phyloP scores from a whole-genome alignment of 2,113 vertebrate species.

The Piaya cayana region DNA sequence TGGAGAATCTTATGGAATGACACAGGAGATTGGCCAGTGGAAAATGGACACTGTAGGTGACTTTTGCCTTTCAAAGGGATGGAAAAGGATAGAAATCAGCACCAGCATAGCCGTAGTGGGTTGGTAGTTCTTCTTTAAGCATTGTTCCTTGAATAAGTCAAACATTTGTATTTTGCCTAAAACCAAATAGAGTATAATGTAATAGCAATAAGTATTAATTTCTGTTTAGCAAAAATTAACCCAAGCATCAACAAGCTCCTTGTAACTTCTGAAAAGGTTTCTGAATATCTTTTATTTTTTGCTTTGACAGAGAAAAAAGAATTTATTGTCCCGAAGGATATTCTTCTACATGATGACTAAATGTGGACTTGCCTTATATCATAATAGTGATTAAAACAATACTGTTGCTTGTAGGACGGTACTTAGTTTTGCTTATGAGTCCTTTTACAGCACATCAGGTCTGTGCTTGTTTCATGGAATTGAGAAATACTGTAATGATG shows the following conservation, averaged over 20 bases:
- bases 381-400: not conserved
- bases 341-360: not conserved
- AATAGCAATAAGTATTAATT: not conserved
- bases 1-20: not conserved
- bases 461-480: not conserved
- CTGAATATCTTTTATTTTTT: not conserved
- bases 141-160: not conserved
- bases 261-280: not conserved
- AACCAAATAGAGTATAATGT: not conserved
- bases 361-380: not conserved
- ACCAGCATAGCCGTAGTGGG: not conserved
- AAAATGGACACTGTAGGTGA: not conserved
- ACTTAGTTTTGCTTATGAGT: not conserved
- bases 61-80: not conserved
- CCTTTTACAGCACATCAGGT: not conserved
- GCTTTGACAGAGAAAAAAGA: accelerated
- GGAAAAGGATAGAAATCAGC: not conserved
- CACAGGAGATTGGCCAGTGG: not conserved
- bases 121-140: not conserved
- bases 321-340: not conserved
- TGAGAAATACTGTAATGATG: not conserved
- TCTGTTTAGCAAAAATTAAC: not conserved
- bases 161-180: not conserved
- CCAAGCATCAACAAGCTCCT: not conserved
- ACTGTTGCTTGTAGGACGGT: not conserved